phyloP scores from a whole-genome alignment of 2,797 vertebrate species.

The Tadarida brasiliensis region DNA sequence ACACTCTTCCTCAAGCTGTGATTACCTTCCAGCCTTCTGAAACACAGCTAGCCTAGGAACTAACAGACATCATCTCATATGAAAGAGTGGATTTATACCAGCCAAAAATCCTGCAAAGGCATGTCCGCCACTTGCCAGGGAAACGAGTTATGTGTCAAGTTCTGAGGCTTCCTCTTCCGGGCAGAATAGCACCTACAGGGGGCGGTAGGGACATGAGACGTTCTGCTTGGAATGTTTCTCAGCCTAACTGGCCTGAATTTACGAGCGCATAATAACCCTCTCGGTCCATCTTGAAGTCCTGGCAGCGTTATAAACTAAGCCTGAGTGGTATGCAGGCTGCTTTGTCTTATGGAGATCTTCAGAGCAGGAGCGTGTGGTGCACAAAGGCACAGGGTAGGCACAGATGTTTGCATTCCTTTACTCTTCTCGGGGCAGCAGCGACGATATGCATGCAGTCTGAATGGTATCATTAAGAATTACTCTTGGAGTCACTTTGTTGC shows the following conservation, averaged over 20 bases:
- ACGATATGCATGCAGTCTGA: constrained; percentile 46
- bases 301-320: constrained; percentile 69
- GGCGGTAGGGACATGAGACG: not conserved
- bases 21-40: not conserved
- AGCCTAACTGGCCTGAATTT: constrained; percentile 81
- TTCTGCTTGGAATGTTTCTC: constrained; percentile 42
- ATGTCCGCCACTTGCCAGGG: not conserved
- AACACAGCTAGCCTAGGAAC: not conserved
- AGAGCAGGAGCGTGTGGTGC: not conserved
- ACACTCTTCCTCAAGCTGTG: not conserved
- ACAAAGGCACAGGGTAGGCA: not conserved
- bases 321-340: constrained; percentile 65
- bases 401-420: constrained; percentile 68
- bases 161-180: not conserved
- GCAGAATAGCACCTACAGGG: constrained; percentile 14
- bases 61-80: not conserved
- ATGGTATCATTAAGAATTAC: constrained; percentile 47
- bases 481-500: constrained; percentile 32
- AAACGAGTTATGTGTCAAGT: not conserved
- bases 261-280: constrained; percentile 56
- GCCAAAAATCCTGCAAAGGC: not conserved
- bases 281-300: constrained; percentile 62
- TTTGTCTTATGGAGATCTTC: constrained; percentile 81
- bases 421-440: constrained; percentile 59
- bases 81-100: constrained; percentile 20